Percentiles rank a stretch among this genome's conserved stretches.
Evolutionary conservation across 1,140 invertebrate species (phyloP).

Genomic region (Leptinotarsa texana): DNA sequence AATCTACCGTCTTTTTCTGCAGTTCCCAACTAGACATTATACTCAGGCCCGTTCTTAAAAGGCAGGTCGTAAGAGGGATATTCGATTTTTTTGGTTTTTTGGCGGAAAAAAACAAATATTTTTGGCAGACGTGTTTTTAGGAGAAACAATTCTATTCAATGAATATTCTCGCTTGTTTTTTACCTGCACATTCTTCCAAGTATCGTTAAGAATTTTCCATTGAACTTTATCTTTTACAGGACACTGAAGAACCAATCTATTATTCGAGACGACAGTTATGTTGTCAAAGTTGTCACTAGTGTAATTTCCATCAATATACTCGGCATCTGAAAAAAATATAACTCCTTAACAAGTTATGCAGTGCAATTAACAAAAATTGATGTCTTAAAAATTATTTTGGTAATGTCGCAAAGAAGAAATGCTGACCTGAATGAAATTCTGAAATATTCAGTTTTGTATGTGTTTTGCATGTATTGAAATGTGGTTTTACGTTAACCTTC

Average conservation of each 20-base stretch:
- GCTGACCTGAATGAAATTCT: no score
- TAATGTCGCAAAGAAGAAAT: no score
- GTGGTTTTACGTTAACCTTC: no score
- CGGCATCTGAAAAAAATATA: constrained; percentile 9
- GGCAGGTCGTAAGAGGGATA: not conserved
- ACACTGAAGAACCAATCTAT: not conserved
- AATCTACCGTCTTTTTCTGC: no score
- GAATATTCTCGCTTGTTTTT: not conserved
- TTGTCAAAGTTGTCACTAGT: constrained; percentile 8
- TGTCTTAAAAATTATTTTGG: no score
- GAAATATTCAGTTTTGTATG: no score
- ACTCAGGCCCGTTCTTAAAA: not conserved
- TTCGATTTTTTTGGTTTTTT: not conserved
- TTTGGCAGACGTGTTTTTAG: not conserved
- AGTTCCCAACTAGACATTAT: no score
- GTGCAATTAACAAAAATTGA: no score
- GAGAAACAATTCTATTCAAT: not conserved
- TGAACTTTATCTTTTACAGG: not conserved
- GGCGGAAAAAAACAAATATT: not conserved
- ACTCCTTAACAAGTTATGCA: no score
- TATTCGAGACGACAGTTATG: constrained; percentile 8
- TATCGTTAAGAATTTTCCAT: not conserved
- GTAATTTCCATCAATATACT: not conserved
- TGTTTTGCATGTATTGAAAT: no score
- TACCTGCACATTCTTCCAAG: not conserved